phyloP scores from a whole-genome alignment of 2,888 invertebrate species.

The Acanthococcus lagerstroemiae region DNA sequence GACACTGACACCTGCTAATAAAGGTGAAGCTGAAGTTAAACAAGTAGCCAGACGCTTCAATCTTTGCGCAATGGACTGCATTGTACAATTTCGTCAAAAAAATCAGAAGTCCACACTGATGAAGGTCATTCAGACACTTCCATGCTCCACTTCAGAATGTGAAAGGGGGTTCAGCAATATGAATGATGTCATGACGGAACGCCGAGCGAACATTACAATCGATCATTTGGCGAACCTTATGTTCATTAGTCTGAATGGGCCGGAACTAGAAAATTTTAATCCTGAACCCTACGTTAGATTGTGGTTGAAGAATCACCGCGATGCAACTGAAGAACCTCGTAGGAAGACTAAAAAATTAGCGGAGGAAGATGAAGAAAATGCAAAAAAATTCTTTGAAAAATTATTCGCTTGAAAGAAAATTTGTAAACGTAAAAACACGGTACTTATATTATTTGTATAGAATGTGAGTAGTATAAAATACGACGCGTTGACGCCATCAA shows the following conservation, averaged over 20 bases:
- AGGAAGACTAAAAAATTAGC: too few relatives aligned
- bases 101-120: not conserved
- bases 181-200: not conserved
- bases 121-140: not conserved
- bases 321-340: not conserved
- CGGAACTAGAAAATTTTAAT: not conserved
- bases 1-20: too few relatives aligned
- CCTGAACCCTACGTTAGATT: not conserved
- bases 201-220: not conserved
- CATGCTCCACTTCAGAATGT: not conserved
- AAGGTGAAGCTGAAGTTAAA: too few relatives aligned
- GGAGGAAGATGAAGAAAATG: not conserved
- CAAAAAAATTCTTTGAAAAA: not conserved
- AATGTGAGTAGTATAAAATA: too few relatives aligned
- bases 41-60: not conserved
- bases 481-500: too few relatives aligned
- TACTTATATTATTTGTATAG: not conserved
- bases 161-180: not conserved
- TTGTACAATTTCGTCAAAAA: not conserved
- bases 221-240: not conserved
- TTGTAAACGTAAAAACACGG: not conserved
- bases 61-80: not conserved
- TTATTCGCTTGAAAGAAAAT: not conserved
- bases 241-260: not conserved
- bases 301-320: not conserved